phyloP scores from a whole-genome alignment of 2,797 vertebrate species.

The Netta rufina region DNA sequence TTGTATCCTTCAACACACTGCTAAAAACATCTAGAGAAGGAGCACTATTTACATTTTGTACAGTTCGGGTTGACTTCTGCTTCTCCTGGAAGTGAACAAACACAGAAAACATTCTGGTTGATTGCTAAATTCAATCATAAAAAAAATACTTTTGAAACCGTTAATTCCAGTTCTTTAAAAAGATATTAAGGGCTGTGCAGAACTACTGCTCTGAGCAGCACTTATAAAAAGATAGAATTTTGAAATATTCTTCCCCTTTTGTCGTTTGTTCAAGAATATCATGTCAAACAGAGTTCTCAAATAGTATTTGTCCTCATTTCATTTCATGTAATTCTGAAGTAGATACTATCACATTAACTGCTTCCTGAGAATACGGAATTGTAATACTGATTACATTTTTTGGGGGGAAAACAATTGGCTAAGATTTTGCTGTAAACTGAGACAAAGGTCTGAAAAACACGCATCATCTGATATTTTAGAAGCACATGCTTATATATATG shows the following conservation, averaged over 20 bases:
- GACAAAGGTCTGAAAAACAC: neutral
- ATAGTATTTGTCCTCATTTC: neutral
- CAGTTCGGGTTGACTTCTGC: conserved; percentile 76
- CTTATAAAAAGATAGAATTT: neutral
- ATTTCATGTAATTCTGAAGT: neutral
- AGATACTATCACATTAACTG: neutral
- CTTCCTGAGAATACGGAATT: neutral
- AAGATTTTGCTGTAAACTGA: neutral
- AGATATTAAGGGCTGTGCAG: neutral
- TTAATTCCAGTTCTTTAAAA: neutral
- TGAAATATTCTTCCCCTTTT: neutral
- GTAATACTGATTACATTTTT: neutral
- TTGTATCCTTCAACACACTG: conserved; percentile 95
- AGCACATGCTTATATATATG: rapidly evolving
- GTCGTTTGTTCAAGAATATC: neutral
- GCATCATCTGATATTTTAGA: neutral
- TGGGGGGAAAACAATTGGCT: neutral
- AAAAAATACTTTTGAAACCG: no score
- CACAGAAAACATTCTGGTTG: neutral
- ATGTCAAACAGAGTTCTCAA: neutral
- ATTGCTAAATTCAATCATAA: neutral
- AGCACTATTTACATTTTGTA: conserved; percentile 57
- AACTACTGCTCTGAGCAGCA: neutral
- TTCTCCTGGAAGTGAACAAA: conserved; percentile 77
- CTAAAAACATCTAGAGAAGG: conserved; percentile 84